Base-by-base conservation (phyloP, 2,888 invertebrate genomes). In the Taenaris catops region DNA sequence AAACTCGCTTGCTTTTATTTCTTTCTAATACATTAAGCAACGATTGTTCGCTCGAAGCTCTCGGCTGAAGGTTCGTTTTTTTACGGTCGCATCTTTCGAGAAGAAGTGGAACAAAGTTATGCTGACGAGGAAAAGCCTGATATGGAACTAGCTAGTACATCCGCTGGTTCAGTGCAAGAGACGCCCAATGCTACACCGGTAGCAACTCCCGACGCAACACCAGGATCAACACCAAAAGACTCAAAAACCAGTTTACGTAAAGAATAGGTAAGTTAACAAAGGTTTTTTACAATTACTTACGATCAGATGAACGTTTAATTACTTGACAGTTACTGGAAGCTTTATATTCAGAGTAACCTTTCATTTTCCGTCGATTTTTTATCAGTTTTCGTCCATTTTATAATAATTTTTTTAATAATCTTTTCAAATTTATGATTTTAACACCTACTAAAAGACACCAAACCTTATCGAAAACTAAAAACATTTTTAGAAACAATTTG, bases 81-180 rank as follows among this genome's bases (percentile, higher is more conserved):
- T 28, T 34, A 25, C 28, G 28, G 12, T 19, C 8, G 29, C 46
- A 46, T 23, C 38, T 54, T 47, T 51, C 50, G 60, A 59, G 61
- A 68, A 81, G 80, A 81, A 60, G 75, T 81, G 50, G 61, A 66
- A 54, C 53, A 45, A 46, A 63, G 57, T 44, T 40, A 44, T 29
- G 52, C 34, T 6, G 69, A 67, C 9, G 62, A 25, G 12, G 23
- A 37, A 5, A 35, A 20, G 8, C 8, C 38, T 6, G 38, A 34
- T 6, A 5, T 14, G 5, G 37, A 16, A 21, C 35, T 3, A 17
- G 33, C 2, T 18, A 17, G 24, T 1, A 12, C 31, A 5, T 9
- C 24, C 4, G 18, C 24, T 11, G 21, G 8, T 4, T 8, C 25
- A 5, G 17, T 12, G 7, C 37, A 18, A 1, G 31, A 17, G 3